phyloP scores from a whole-genome alignment of 2,888 invertebrate genomes.

The Anaspis maculata region DNA sequence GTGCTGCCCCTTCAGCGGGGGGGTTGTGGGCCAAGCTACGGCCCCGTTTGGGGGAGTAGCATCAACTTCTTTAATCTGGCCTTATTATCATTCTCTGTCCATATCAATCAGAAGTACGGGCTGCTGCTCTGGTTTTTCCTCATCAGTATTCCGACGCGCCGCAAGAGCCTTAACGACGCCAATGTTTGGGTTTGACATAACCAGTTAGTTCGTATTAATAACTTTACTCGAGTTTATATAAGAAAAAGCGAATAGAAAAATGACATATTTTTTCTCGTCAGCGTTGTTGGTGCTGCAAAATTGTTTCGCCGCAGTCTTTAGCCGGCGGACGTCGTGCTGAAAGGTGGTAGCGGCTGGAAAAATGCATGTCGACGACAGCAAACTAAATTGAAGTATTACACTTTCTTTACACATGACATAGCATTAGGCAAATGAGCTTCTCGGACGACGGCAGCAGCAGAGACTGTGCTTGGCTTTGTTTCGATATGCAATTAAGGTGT shows the following conservation, averaged over 20 bases:
- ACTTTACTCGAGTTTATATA: conserved; percentile 41
- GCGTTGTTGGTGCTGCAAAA: conserved; percentile 27
- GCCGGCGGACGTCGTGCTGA: conserved; percentile 27
- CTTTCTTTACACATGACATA: conserved; percentile 36
- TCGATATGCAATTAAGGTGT: background rate
- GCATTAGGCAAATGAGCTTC: conserved; percentile 36
- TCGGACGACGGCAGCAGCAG: background rate
- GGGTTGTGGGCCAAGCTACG: too few relatives aligned
- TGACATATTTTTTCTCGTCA: conserved; percentile 39
- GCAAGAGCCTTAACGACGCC: conserved; percentile 41
- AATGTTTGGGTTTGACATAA: conserved; percentile 47
- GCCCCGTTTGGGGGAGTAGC: conserved; percentile 12
- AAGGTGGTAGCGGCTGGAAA: conserved; percentile 41
- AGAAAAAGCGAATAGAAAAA: conserved; percentile 42
- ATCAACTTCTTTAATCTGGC: conserved; percentile 34
- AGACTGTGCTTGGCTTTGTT: background rate
- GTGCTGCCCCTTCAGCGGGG: conserved; percentile 10
- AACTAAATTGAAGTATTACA: conserved; percentile 42
- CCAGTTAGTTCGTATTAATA: conserved; percentile 47
- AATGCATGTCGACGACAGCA: conserved; percentile 42
- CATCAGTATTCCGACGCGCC: conserved; percentile 42
- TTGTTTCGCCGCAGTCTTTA: conserved; percentile 36
- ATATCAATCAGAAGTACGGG: conserved; percentile 38
- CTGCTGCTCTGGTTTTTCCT: conserved; percentile 34
- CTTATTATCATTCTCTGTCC: conserved; percentile 38